Base-by-base conservation (phyloP, 2,113 vertebrate species). In the Marmota flaviventris region DNA sequence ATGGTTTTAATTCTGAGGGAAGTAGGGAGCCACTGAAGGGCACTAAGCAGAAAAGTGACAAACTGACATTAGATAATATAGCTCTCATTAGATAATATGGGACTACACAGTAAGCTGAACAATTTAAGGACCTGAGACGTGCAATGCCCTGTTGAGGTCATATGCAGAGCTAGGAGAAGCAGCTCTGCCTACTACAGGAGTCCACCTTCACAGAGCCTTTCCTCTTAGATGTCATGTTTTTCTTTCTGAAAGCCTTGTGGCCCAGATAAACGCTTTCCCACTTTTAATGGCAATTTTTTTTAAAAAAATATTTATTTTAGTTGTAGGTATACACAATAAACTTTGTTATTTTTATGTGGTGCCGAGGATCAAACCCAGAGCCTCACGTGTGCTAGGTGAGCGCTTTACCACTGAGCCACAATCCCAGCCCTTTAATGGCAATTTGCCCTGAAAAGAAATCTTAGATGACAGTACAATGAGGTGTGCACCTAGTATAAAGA, bases 121-220 rank as follows among this genome's bases (percentile, higher is more conserved):
- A 75, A 58, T 8, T 32, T 27, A 34, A 93, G 45, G 72, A 56
- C 27, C 61, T 27, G 8, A 77, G 34, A 37, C 58, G 69, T 5
- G 51, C 63, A 9, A 39, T 0, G 2, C 2, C 9, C 72, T 25
- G 17, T 63, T 3, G 3, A 48, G 45, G 56, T 17, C 63, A 37
- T 0, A 20, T 0, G 56, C 45, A 42, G 16, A 67, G 48, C 20
- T 2, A 1, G 42, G 32, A 85, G n/a, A 37, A 72, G 34, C 70
- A 56, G 51, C 42, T 48, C 63, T 48, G 61, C 6, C 45, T 25
- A 12, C 7, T 1, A 0, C 34, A 12, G 65, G 45, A 24, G 1
- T 8, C 58, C 1, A 2, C 48, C 69, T 24, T 39, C 1, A 0
- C 0, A 7, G 45, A 51, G 42, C 76, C 37, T 10, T 16, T 13